A percentile compares a stretch with the other conserved stretches of the same genome.
Conservation (phyloP, 2,113 vertebrate species). For the Neoarius graeffei region DNA sequence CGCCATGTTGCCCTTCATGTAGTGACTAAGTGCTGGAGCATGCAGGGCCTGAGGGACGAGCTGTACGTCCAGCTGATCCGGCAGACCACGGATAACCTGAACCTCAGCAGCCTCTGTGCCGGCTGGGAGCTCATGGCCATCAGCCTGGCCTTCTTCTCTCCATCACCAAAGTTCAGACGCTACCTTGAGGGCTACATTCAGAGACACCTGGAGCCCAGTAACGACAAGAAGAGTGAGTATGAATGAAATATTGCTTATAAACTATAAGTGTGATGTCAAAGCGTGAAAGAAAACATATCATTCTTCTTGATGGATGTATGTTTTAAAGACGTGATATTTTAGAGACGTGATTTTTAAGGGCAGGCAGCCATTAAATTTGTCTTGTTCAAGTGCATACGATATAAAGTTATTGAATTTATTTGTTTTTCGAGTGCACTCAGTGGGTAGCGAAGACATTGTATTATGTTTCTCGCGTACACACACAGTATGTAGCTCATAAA, state of each 20-base stretch:
- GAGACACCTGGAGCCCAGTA: conserved; percentile 73
- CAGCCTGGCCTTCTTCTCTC: conserved; percentile 80
- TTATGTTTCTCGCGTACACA: conserved; percentile 4
- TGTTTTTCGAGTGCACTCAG: conserved; percentile 1
- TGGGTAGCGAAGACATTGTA: neutral
- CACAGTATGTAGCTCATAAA: conserved; percentile 2
- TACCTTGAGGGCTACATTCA: conserved; percentile 82
- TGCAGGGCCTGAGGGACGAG: conserved; percentile 76
- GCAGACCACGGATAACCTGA: conserved; percentile 77
- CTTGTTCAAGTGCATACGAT: neutral
- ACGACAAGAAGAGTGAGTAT: conserved; percentile 74
- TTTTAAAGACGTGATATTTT: neutral
- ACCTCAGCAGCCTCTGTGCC: conserved; percentile 70
- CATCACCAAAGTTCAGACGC: conserved; percentile 78
- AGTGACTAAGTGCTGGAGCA: conserved; percentile 78
- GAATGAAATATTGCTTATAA: neutral
- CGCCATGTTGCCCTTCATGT: conserved; percentile 69
- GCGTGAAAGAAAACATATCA: neutral
- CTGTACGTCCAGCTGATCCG: conserved; percentile 79
- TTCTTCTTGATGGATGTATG: neutral
- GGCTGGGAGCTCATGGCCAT: conserved; percentile 83
- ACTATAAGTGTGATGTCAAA: neutral
- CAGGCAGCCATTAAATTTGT: neutral
- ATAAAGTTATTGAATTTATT: neutral
- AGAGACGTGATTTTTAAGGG: neutral